Conservation (phyloP, 2,797 vertebrate species). For the Tragopan temminckii region DNA sequence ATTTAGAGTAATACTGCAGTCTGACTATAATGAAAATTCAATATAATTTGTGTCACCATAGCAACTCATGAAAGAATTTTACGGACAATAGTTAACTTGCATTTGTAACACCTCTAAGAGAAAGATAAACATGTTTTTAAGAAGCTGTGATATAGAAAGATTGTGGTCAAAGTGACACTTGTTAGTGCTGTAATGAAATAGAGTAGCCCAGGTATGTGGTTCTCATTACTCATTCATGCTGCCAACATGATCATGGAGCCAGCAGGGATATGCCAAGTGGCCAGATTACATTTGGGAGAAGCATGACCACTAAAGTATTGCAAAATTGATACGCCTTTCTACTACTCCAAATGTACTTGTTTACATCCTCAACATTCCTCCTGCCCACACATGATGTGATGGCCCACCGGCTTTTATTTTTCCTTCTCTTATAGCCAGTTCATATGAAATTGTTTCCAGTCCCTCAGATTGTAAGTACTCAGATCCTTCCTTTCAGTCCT, state of each 20-base stretch:
- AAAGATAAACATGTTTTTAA: neutral
- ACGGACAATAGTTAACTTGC: neutral
- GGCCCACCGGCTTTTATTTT: neutral
- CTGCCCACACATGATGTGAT: rapidly evolving
- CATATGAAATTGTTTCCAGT: neutral
- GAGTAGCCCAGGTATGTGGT: neutral
- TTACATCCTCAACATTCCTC: neutral
- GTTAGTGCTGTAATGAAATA: neutral
- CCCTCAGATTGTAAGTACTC: neutral
- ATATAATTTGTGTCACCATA: neutral
- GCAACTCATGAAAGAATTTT: neutral
- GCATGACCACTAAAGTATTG: neutral
- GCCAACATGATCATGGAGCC: neutral
- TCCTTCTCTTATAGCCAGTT: neutral
- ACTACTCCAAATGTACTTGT: neutral
- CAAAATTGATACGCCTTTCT: neutral
- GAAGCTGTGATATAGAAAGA: neutral
- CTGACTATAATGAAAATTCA: neutral
- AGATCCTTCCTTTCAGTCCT: neutral
- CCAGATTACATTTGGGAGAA: too few species aligned
- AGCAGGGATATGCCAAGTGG: neutral
- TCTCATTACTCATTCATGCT: neutral
- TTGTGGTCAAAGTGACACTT: neutral
- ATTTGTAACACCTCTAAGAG: neutral
- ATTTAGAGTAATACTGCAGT: neutral